Evolutionary conservation across 1,140 invertebrate species (phyloP), one percentile per base, ranked within the genome.

Genomic region (Euura saliciscinereae): DNA sequence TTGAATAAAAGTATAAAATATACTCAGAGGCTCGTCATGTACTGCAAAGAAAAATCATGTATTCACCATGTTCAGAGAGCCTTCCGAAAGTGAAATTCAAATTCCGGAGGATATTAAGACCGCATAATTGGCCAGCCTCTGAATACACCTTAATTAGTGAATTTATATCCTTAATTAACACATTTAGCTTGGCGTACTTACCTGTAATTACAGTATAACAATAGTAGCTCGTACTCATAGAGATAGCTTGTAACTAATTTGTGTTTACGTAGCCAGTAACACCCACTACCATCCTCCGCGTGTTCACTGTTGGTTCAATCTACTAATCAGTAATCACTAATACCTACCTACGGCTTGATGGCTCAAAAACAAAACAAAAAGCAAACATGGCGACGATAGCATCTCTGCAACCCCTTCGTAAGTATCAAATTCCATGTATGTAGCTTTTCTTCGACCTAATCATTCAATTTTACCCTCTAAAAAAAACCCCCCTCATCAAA

Each of bases 181-280:
- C 51, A n/a, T 59, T 59, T 59, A 59, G 51, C 51, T 59, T 59
- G 51, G 51, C 51, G 51, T 59, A 59, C 51, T 59, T 59, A 59
- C 51, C 8, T 59, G 51, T 59, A 59, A 8, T 0, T 59, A 59
- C 13, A 11, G 6, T 59, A 59, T 59, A 3, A 51, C 46, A 59
- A 11, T 59, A 3, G 51, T 59, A 59, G 13, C 51, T 11, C 10
- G 70, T 66, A 13, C 46, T 43, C 11, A 65, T 68, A 43, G 71
- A 75, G 80, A 83, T 86, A 86, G 85, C 84, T 86, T 86, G 84
- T 85, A 86, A 87, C 85, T 86, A 87, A 87, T 87, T 83, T 87
- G 83, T 86, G 79, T 87, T 87, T 84, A 86, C 83, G 84, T 87
- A 85, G 84, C 83, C 78, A 86, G 85, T 86, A 87, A 86, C 81